Evolutionary conservation across 1,140 invertebrate species (phyloP).

Genomic region (Drosophila punjabiensis): DNA sequence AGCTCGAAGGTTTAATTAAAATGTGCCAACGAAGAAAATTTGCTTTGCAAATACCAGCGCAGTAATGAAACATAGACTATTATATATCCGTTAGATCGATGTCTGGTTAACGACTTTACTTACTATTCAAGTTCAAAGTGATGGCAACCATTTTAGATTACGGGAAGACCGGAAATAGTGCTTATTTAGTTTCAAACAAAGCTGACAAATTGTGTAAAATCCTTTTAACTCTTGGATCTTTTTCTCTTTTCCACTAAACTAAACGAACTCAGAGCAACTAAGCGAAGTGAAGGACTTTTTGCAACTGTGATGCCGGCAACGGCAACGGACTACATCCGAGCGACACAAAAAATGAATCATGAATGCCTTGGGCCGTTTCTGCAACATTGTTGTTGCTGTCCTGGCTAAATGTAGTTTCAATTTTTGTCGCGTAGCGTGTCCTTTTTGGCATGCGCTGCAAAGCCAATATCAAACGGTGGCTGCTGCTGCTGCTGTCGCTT

Average conservation of each 20-base stretch:
- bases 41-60: neutral
- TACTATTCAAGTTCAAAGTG: conserved; percentile 62
- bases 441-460: conserved; percentile 46
- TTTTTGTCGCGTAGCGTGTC: conserved; percentile 70
- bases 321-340: conserved; percentile 35
- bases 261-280: conserved; percentile 38
- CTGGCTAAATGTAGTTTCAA: conserved; percentile 51
- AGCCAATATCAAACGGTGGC: conserved; percentile 38
- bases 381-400: conserved; percentile 9
- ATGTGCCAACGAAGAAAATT: conserved; percentile 5
- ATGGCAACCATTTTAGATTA: conserved; percentile 60
- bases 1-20: conserved; percentile 9
- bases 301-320: conserved; percentile 19
- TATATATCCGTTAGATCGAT: neutral
- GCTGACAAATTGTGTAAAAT: conserved; percentile 4
- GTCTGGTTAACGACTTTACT: conserved; percentile 36
- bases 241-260: conserved; percentile 32
- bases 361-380: conserved; percentile 18
- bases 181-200: conserved; percentile 11
- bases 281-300: conserved; percentile 23
- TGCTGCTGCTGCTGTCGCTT: conserved; percentile 11
- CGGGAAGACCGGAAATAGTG: conserved; percentile 14
- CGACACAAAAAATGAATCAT: conserved; percentile 39
- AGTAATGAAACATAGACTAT: neutral
- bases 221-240: conserved; percentile 4